Evolutionary conservation across 2,888 invertebrate species (phyloP), one percentile per base, ranked within the genome.

Genomic region (Pammene aurita): DNA sequence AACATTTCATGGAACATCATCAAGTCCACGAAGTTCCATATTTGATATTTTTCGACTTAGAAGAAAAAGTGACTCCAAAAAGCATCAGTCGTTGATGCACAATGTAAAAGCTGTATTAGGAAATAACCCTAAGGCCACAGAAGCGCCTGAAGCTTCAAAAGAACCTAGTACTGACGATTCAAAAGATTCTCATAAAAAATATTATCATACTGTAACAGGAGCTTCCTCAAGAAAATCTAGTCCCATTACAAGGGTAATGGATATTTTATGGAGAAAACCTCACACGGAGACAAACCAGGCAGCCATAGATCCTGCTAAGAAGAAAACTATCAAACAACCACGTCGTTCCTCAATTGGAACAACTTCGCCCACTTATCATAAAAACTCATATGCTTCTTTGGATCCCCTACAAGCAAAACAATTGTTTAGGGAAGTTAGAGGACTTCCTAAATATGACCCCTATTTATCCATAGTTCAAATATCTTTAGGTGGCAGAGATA

Each of bases 381-480:
- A 92, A 83, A 92, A 91, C 74, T 92, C 92, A 48, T 92, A 92
- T 71, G 90, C 92, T 34, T 90, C 90, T 16, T 82, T 92, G 75
- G 92, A 92, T 75, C 90, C 92, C 46, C 80, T 81, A 66, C 92
- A 92, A 83, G 92, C 92, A 46, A 91, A 92, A 74, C 91, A 92
- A 73, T 77, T 91, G 71, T 92, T 92, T 80, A 84, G 92, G 77
- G 92, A 92, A 86, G 89, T 90, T 72, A 82, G 92, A 50, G 92
- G 92, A 44, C 83, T 92, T 68, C 92, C 92, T 60, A 92, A 88
- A 80, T 91, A 90, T 75, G 92, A 92, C 73, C 92, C 92, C 52
- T 92, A 92, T 80, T 85, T 92, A 80, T 92, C 92, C 38, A 92
- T 92, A 76, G 92, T 92, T 72, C 92, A 92, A 84, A 92, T 92